Evolutionary conservation across 2,888 invertebrate genomes (phyloP).

Genomic region (Heliothis peltigera): DNA sequence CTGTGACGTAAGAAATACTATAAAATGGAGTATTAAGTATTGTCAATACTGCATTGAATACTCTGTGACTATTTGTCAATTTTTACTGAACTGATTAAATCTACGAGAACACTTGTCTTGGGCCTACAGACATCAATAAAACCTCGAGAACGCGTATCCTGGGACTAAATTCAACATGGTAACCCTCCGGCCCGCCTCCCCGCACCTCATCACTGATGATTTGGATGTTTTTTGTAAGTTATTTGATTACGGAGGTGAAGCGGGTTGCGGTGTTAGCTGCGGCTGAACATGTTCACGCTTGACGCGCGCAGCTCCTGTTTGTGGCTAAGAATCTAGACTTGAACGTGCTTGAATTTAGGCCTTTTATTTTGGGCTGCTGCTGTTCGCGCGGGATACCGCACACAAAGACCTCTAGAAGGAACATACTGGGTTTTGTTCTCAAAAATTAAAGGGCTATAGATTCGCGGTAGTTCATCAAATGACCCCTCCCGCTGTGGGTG

Average conservation of each 20-base stretch:
- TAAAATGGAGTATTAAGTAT: too few relatives aligned
- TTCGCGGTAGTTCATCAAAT: too few relatives aligned
- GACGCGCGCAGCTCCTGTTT: constrained; percentile 21
- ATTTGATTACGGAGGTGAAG: constrained; percentile 78
- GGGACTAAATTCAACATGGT: not conserved
- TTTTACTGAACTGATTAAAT: not conserved
- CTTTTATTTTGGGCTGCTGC: too few relatives aligned
- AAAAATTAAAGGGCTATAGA: too few relatives aligned
- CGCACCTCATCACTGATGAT: constrained; percentile 61
- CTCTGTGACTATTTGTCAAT: too few relatives aligned
- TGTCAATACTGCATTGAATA: too few relatives aligned
- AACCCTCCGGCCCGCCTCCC: constrained; percentile 29
- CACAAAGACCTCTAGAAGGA: too few relatives aligned
- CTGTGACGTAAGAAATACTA: too few relatives aligned
- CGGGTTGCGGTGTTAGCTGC: constrained; percentile 48
- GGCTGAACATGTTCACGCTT: constrained; percentile 49
- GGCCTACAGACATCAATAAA: not conserved
- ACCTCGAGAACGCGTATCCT: constrained; percentile 1
- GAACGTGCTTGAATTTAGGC: too few relatives aligned
- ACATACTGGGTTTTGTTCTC: too few relatives aligned
- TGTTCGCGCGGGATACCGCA: not conserved
- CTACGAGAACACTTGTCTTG: constrained; percentile 2
- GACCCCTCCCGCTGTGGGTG: too few relatives aligned
- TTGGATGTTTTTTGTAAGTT: constrained; percentile 77
- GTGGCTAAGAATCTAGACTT: constrained; percentile 1